Evolutionary conservation across 2,888 invertebrate genomes (phyloP).

Genomic region (Scelioninae gen. 1): DNA sequence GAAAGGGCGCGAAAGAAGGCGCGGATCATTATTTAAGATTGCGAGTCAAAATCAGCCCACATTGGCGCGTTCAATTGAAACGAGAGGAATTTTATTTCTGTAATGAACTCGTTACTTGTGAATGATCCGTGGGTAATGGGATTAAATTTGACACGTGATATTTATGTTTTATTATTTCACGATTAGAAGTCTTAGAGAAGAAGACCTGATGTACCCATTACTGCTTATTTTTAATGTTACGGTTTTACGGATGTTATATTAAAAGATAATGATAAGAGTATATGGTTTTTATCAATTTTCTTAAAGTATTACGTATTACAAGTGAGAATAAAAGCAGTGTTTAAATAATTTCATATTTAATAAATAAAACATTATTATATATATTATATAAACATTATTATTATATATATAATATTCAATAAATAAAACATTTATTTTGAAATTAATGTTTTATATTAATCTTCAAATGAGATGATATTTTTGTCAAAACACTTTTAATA

Average conservation of each 20-base stretch:
- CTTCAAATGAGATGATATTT: not conserved
- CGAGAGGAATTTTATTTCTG: conserved; percentile 31
- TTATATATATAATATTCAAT: too few relatives aligned
- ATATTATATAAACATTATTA: too few relatives aligned
- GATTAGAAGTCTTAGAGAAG: conserved; percentile 29
- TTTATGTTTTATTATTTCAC: conserved; percentile 46
- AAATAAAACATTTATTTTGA: too few relatives aligned
- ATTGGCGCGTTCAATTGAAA: conserved; percentile 15
- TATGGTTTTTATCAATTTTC: not conserved
- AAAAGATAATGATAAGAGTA: conserved; percentile 16
- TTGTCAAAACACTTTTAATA: not conserved
- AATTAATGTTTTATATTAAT: too few relatives aligned
- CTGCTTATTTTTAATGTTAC: conserved; percentile 23
- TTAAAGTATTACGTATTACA: not conserved
- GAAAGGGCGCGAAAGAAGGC: conserved; percentile 3
- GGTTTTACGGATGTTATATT: conserved; percentile 18
- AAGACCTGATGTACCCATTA: not conserved
- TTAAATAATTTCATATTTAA: too few relatives aligned
- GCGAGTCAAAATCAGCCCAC: conserved; percentile 5
- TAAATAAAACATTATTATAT: too few relatives aligned
- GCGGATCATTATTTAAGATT: conserved; percentile 41
- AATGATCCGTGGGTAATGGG: conserved; percentile 48
- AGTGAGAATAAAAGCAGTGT: too few relatives aligned
- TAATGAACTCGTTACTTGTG: conserved; percentile 49
- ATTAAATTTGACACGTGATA: conserved; percentile 42